Evolutionary conservation across 2,113 vertebrate genomes (phyloP), one percentile per base, ranked within the genome.

Genomic region (Cathartes aura): DNA sequence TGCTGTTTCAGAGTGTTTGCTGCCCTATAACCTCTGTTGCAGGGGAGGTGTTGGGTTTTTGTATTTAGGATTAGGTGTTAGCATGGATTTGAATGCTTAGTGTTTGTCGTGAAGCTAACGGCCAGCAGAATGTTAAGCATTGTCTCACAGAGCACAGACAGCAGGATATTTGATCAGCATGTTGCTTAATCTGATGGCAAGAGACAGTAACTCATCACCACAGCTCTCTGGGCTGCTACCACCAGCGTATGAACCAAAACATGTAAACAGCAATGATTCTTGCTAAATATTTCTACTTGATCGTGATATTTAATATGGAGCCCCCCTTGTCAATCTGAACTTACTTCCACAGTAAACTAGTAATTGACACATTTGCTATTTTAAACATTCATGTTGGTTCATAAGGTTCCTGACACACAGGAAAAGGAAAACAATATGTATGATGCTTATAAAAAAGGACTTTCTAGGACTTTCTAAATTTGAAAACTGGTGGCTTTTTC

Each of bases 211-310:
- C 71, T 40, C 32, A 5, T 43, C 12, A 3, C 75, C 2, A 2
- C 36, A 29, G 70, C 55, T 40, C 82, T 7, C 75, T 18, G 45
- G 8, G 30, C 36, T 47, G 29, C 29, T 75, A 8, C 75, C 62
- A 6, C 15, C 52, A n/a, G 59, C 43, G 0, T 2, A 12, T 4
- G 52, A 27, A 12, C 30, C 3, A 9, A 12, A 29, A 5, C 13
- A 0, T 0, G 7, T 8, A 5, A 22, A 2, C 40, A 32, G 68
- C 50, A 18, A 0, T 4, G 20, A 12, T 1, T 52, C 70, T 6
- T 36, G 73, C 52, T 36, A 8, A 8, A 4, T 9, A 14, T 1
- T 45, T 30, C 52, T 62, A 3, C 32, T 15, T 19, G 15, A 8
- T 12, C 0, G 0, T 55, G 66, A 6, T 27, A 1, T 10, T 12